A percentile compares a stretch with the other conserved stretches of the same genome.
Conservation (phyloP, 2,888 invertebrate species). For the Drosophila planitibia region DNA sequence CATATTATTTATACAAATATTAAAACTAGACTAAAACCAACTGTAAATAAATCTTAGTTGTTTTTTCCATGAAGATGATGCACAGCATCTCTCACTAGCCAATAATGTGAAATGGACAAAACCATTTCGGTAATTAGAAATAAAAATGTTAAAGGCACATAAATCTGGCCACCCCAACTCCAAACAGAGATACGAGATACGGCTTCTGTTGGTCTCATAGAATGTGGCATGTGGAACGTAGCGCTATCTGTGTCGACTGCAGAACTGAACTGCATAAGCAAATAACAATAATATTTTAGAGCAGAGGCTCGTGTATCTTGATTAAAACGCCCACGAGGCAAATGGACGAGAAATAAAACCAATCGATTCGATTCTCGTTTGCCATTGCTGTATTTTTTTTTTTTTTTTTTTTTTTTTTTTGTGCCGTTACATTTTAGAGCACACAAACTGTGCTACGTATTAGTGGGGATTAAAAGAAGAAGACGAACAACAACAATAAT, state of each 20-base stretch:
- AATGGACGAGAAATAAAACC: constrained; percentile 21
- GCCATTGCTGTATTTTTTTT: constrained; percentile 5
- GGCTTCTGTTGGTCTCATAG: neutral
- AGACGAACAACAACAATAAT: constrained; percentile 27
- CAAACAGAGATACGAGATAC: constrained; percentile 24
- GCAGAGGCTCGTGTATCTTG: constrained; percentile 57
- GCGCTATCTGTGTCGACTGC: constrained; percentile 30
- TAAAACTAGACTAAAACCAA: neutral
- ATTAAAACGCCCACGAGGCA: constrained; percentile 64
- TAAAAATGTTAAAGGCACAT: constrained; percentile 52
- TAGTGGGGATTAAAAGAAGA: constrained; percentile 58
- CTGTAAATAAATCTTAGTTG: neutral
- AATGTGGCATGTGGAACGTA: constrained; percentile 1
- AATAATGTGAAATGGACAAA: constrained; percentile 43
- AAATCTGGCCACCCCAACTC: constrained; percentile 32
- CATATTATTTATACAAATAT: neutral
- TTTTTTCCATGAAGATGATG: constrained; percentile 16
- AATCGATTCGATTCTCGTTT: constrained; percentile 42
- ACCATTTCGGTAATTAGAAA: constrained; percentile 62
- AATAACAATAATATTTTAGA: constrained; percentile 67
- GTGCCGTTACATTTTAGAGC: constrained; percentile 51
- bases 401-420: neutral
- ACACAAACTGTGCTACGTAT: constrained; percentile 59
- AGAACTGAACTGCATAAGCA: constrained; percentile 50
- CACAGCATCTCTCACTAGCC: constrained; percentile 17